Conservation (phyloP, 1,140 invertebrate species). For the Drosophila lini region DNA sequence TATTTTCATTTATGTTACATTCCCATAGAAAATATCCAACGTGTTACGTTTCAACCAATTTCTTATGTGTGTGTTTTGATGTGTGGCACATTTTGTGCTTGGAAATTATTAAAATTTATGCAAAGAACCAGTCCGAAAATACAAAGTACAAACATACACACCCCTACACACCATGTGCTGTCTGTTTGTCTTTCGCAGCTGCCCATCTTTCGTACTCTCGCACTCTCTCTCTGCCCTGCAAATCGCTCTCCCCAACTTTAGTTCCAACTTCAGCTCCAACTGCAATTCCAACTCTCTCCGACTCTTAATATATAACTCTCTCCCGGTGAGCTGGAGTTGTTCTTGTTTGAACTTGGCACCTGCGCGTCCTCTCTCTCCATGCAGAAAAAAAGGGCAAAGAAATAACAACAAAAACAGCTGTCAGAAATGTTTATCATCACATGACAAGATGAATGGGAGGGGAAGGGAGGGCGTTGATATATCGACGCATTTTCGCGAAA, state of each 20-base stretch:
- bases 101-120: conserved; percentile 52
- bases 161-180: not conserved
- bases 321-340: not conserved
- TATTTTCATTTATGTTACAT: conserved; percentile 6
- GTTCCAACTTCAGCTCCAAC: conserved; percentile 1
- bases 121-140: conserved; percentile 48
- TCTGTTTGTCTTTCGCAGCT: conserved; percentile 6
- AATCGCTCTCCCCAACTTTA: not conserved
- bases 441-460: conserved; percentile 26
- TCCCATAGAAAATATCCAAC: conserved; percentile 2
- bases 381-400: conserved; percentile 16
- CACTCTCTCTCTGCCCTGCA: not conserved
- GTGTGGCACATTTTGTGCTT: conserved; percentile 27
- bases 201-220: not conserved
- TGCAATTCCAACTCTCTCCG: conserved; percentile 9
- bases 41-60: conserved; percentile 7
- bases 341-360: conserved; percentile 53
- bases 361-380: conserved; percentile 34
- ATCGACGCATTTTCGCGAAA: too few species aligned
- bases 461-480: conserved; percentile 4
- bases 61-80: conserved; percentile 4
- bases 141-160: conserved; percentile 7
- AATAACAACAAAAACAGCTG: conserved; percentile 59
- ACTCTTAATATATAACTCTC: not conserved
- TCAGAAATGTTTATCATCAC: conserved; percentile 59